Base-by-base conservation (phyloP, 2,888 invertebrate species). In the Eumacrocentrus americanus region DNA sequence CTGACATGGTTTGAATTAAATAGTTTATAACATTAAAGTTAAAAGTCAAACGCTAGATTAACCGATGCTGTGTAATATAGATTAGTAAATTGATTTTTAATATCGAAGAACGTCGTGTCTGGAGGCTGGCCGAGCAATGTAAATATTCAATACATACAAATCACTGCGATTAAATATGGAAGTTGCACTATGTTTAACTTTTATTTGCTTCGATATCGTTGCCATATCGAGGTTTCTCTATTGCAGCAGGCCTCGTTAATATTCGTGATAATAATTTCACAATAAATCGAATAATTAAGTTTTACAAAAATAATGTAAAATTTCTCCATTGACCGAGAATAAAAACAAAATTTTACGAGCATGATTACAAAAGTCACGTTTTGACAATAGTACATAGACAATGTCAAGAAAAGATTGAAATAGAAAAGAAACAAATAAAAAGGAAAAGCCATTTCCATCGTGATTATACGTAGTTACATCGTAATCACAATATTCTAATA, bases 391-490 rank as follows among this genome's bases (percentile, higher is more conserved):
- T 51, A 0, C 5, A 48, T 23, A 14, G 9, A 25, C 22, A 25
- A 9, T 50, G 34, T 11, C 34, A 50, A 16, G 50, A 50, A 3
- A 29, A 53, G 46, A 47, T 46, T 18, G 29, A 23, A 64, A 52
- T 47, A 61, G 58, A 62, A 60, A 67, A 54, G 52, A 56, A 63
- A 61, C 57, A 62, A 64, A 63, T 37, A 40, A 63, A 58, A 64
- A 58, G 60, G 59, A 65, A 67, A 62, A 58, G 62, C 60, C 65
- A 65, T 71, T 72, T 68, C 67, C 70, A 70, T 63, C 65, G 64
- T 65, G 63, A 69, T 67, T 69, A 70, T 70, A 70, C 64, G 70
- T 71, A 70, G 69, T 60, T 68, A 71, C 66, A 69, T 69, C 68
- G 68, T 70, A 70, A 72, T 71, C 69, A 69, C 64, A 67, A 65